Percentiles rank a stretch among this genome's conserved stretches.
Evolutionary conservation across 2,113 vertebrate genomes (phyloP).

Genomic region (Origma solitaria): DNA sequence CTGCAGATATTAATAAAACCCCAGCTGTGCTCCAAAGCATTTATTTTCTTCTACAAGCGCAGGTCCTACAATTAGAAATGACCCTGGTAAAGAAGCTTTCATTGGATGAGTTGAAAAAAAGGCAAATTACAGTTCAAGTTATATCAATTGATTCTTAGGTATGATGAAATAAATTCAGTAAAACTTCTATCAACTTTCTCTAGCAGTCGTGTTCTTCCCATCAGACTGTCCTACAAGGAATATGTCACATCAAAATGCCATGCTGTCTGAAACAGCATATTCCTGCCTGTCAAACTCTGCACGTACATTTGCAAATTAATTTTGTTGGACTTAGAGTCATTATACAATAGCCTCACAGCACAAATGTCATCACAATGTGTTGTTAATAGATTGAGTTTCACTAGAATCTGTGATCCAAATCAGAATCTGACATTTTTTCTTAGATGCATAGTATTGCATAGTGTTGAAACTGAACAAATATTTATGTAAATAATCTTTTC

Average conservation of each 20-base stretch:
- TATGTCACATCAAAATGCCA: not conserved
- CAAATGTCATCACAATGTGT: not conserved
- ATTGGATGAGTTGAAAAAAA: not conserved
- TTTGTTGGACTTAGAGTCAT: not conserved
- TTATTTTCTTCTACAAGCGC: not conserved
- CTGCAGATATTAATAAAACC: not conserved
- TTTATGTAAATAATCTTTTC: not conserved
- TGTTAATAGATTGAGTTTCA: not conserved
- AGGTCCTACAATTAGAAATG: not conserved
- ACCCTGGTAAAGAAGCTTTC: not conserved
- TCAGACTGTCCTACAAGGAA: not conserved
- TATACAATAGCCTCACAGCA: not conserved
- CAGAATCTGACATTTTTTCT: not conserved
- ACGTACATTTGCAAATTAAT: constrained; percentile 4
- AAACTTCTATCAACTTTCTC: not conserved
- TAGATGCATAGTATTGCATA: not conserved
- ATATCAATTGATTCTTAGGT: not conserved
- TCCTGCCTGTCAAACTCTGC: not conserved
- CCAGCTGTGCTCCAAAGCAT: not conserved
- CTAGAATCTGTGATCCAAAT: not conserved
- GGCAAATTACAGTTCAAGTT: not conserved
- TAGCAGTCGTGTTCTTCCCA: not conserved
- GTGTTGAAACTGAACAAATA: not conserved
- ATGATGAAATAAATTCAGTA: constrained; percentile 19
- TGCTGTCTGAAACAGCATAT: not conserved